These are phyloP conservation scores for Cephus pygmeus DNA, from an alignment of 2,888 invertebrate genomes.

Conservation along the genomic window DNA sequence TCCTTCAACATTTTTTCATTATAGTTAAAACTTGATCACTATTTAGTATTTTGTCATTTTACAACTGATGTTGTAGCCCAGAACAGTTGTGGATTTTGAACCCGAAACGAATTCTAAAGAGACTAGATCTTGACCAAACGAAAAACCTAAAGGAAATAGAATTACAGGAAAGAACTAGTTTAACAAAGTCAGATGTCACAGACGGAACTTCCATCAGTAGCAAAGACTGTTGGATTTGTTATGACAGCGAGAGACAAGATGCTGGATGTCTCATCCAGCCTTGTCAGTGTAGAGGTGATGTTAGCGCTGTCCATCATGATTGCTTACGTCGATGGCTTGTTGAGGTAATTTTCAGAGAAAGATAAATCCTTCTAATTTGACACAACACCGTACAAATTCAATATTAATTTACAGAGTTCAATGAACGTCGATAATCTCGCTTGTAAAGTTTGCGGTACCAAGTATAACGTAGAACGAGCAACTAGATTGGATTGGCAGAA, in stretches of 20 bases:
- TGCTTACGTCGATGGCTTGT: slow-evolving; percentile 90
- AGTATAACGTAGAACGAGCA: slow-evolving; percentile 82
- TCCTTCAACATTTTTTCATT: not conserved
- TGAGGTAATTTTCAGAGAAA: slow-evolving; percentile 71
- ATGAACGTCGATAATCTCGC: slow-evolving; percentile 76
- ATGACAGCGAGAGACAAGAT: slow-evolving; percentile 83
- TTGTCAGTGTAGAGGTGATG: slow-evolving; percentile 91
- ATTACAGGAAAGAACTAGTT: slow-evolving; percentile 52
- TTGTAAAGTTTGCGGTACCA: slow-evolving; percentile 88
- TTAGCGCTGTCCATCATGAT: slow-evolving; percentile 92
- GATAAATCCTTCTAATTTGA: not conserved
- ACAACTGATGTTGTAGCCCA: slow-evolving; percentile 67
- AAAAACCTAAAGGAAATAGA: slow-evolving; percentile 59
- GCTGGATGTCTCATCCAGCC: slow-evolving; percentile 85
- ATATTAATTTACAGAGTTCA: slow-evolving; percentile 69
- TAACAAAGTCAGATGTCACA: slow-evolving; percentile 19
- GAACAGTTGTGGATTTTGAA: slow-evolving; percentile 94
- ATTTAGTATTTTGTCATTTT: not conserved
- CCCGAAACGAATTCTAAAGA: slow-evolving; percentile 85
- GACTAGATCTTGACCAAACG: slow-evolving; percentile 65
- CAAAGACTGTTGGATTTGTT: slow-evolving; percentile 94
- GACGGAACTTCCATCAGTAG: slow-evolving; percentile 71
- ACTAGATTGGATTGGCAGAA: slow-evolving; percentile 85
- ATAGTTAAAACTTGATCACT: not conserved
- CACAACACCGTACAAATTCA: not conserved